A percentile compares a stretch with the other conserved stretches of the same genome.
Evolutionary conservation across 2,113 vertebrate species (phyloP).

Genomic region (Pogona vitticeps): DNA sequence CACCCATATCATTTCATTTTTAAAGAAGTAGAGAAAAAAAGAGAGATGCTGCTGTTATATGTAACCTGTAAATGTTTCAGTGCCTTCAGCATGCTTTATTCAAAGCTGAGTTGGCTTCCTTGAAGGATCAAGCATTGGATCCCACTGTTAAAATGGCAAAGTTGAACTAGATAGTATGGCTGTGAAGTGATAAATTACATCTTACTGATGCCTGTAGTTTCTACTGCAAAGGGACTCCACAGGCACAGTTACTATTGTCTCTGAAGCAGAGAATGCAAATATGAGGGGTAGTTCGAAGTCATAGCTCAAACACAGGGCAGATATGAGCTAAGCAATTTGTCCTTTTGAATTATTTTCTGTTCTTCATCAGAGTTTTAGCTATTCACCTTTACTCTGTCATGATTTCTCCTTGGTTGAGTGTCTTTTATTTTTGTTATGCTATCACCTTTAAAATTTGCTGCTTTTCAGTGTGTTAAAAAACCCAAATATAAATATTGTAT

Average conservation of each 20-base stretch:
- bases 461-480: too few relatives aligned
- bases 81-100: background rate
- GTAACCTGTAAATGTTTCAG: background rate
- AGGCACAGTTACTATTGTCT: background rate
- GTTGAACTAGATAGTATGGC: background rate
- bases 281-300: background rate
- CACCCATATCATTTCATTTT: background rate
- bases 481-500: too few relatives aligned
- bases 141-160: background rate
- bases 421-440: too few relatives aligned
- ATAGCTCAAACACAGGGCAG: background rate
- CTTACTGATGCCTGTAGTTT: background rate
- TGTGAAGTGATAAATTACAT: constrained; percentile 13
- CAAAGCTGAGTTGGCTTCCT: background rate
- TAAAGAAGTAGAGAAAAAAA: background rate
- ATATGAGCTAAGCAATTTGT: background rate
- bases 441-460: too few relatives aligned
- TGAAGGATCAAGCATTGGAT: constrained; percentile 4
- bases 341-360: constrained; percentile 2
- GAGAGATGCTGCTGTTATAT: background rate
- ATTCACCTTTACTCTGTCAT: background rate
- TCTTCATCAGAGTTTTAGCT: background rate
- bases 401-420: background rate
- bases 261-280: too few relatives aligned
- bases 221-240: background rate